Conservation (phyloP, 2,797 vertebrate species). For the Xiphophorus birchmanni region DNA sequence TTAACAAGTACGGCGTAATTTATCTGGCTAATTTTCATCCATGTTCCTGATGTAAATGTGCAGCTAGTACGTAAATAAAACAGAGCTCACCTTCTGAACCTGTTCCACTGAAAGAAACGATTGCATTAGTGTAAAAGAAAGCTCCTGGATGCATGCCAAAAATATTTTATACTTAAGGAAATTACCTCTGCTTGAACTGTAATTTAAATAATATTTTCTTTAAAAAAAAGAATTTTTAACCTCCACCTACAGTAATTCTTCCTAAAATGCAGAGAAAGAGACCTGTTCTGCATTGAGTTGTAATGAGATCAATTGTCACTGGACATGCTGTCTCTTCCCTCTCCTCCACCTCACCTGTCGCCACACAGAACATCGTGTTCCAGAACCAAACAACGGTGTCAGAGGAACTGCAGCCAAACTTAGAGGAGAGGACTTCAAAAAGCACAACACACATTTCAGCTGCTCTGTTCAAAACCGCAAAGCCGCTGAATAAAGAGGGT, state of each 20-base stretch:
- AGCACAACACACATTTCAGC: conserved; percentile 17
- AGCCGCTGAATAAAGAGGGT: conserved; percentile 44
- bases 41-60: not conserved
- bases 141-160: not conserved
- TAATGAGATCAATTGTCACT: conserved; percentile 16
- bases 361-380: conserved; percentile 70
- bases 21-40: not conserved
- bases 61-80: not conserved
- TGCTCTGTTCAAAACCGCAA: conserved; percentile 28
- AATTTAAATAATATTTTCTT: not conserved
- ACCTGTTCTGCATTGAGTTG: conserved; percentile 1
- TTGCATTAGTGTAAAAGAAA: not conserved
- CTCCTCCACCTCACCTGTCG: conserved; percentile 21
- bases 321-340: conserved; percentile 17
- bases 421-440: conserved; percentile 23
- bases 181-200: not conserved
- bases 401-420: conserved; percentile 33
- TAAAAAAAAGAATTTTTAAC: not conserved
- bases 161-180: not conserved
- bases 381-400: conserved; percentile 43
- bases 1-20: not conserved
- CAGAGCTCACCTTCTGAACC: not conserved
- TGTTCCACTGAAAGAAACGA: not conserved
- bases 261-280: conserved; percentile 16
- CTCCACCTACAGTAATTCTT: not conserved